Percentiles rank a stretch among this genome's conserved stretches.
Conservation (phyloP, 2,888 invertebrate genomes). For the Philopedon plagiatum region DNA sequence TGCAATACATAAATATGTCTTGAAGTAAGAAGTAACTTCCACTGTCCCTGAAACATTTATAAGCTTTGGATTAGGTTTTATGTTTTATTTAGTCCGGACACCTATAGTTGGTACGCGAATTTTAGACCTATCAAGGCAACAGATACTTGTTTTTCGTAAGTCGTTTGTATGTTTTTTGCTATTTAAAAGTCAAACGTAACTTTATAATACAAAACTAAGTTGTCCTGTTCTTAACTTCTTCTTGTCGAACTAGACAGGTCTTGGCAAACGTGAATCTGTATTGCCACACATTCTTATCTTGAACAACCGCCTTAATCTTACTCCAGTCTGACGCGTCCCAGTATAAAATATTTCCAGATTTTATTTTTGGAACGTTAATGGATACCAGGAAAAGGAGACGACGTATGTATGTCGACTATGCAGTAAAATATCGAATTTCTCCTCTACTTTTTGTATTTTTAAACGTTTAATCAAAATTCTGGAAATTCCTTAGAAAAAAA, state of each 20-base stretch:
- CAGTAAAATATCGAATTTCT: conserved; percentile 10
- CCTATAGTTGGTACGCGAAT: background rate
- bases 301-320: background rate
- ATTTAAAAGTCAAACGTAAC: too few species aligned
- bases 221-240: too few species aligned
- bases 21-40: background rate
- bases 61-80: conserved; percentile 4
- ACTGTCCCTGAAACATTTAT: conserved; percentile 18
- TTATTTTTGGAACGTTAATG: conserved; percentile 22
- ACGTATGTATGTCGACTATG: conserved; percentile 1
- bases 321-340: background rate
- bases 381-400: conserved; percentile 12
- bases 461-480: background rate
- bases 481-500: background rate
- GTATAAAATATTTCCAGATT: background rate
- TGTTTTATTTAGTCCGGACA: conserved; percentile 7
- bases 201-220: too few species aligned
- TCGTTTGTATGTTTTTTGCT: too few species aligned
- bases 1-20: conserved; percentile 17
- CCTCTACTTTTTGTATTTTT: background rate
- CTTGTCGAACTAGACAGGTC: too few species aligned
- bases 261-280: too few species aligned
- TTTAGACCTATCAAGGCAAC: background rate
- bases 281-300: background rate
- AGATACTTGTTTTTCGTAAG: too few species aligned